A percentile compares a stretch with the other conserved stretches of the same genome.
phyloP scores from a whole-genome alignment of 2,797 vertebrate species.

The Muscicapa comitata region DNA sequence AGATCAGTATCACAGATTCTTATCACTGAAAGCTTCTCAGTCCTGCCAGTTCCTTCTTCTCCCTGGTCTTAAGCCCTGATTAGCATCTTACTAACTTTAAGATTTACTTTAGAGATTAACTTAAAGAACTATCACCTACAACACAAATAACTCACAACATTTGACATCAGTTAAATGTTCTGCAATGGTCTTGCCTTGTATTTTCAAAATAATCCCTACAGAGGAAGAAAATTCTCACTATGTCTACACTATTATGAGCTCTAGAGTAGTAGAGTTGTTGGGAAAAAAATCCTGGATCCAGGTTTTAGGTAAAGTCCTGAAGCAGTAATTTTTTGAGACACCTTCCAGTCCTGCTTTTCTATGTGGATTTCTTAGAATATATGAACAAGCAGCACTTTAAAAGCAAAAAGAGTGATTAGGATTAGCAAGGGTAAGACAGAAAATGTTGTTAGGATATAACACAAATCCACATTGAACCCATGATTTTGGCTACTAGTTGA shows the following conservation, averaged over 20 bases:
- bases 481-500: neutral
- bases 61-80: neutral
- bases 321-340: neutral
- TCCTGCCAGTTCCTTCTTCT: neutral
- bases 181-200: neutral
- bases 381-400: neutral
- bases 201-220: neutral
- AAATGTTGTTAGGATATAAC: neutral
- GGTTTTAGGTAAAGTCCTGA: neutral
- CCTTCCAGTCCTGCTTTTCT: neutral
- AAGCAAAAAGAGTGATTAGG: neutral
- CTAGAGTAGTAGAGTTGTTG: neutral
- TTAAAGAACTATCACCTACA: neutral
- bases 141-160: fast-evolving
- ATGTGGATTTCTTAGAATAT: neutral
- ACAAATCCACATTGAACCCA: neutral
- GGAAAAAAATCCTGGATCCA: neutral
- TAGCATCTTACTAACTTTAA: neutral
- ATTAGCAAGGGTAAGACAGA: neutral
- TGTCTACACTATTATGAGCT: neutral
- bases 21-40: neutral
- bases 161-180: neutral
- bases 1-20: neutral
- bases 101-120: neutral
- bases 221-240: neutral